These are phyloP conservation scores for Gibbula magus DNA, from an alignment of 2,888 invertebrate species.

Conservation along the genomic window DNA sequence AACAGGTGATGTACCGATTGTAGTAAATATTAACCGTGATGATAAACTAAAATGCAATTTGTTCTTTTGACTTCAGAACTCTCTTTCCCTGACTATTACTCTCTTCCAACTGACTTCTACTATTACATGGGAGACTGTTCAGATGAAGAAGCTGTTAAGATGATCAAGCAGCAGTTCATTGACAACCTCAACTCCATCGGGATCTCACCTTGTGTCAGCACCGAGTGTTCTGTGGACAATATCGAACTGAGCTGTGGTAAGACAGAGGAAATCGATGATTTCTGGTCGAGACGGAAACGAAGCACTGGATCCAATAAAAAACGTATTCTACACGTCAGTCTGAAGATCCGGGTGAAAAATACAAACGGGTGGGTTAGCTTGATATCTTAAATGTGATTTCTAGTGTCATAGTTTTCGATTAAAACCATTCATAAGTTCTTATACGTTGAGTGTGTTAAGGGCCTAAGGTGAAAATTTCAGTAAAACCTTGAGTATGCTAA, in stretches of 20 bases:
- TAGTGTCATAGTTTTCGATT: too few relatives aligned
- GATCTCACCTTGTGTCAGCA: neutral
- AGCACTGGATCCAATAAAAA: neutral
- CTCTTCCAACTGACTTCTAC: neutral
- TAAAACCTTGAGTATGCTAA: too few relatives aligned
- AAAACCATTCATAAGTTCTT: too few relatives aligned
- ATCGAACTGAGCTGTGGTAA: neutral
- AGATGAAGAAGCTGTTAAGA: neutral
- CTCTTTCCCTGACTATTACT: neutral
- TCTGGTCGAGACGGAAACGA: neutral
- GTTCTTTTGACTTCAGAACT: neutral
- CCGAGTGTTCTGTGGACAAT: neutral
- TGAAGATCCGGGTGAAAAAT: neutral
- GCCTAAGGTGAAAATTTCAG: too few relatives aligned
- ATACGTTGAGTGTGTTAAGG: too few relatives aligned
- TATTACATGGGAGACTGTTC: neutral
- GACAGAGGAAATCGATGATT: neutral
- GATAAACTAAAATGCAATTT: neutral
- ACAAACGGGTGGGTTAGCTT: neutral
- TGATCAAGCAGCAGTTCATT: neutral
- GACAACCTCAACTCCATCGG: neutral
- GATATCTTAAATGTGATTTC: too few relatives aligned
- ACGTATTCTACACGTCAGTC: neutral
- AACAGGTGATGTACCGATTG: too few relatives aligned
- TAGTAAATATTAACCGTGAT: neutral